Evolutionary conservation across 2,113 vertebrate genomes (phyloP).

Genomic region (Acanthisitta chloris): DNA sequence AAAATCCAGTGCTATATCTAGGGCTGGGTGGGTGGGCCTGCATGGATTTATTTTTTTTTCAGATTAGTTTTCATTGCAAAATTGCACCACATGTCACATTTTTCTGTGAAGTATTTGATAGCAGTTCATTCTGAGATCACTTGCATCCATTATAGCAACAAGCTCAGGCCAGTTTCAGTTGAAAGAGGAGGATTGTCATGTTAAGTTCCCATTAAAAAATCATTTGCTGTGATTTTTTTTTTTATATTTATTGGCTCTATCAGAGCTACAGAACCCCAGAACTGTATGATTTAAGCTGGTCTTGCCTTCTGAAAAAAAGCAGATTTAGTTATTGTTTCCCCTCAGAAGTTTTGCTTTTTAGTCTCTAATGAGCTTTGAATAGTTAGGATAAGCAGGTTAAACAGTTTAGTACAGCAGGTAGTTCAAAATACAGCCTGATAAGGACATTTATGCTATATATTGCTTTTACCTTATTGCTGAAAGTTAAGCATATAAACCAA

Average conservation of each 20-base stretch:
- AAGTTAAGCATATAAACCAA: conserved; percentile 14
- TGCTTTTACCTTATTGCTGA: conserved; percentile 8
- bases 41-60: background rate
- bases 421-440: background rate
- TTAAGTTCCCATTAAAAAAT: background rate
- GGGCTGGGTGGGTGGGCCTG: background rate
- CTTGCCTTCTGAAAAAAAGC: background rate
- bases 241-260: too few species aligned
- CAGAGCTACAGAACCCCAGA: background rate
- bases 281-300: background rate
- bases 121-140: background rate
- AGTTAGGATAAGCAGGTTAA: background rate
- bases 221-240: background rate
- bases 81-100: background rate
- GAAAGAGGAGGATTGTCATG: background rate
- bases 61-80: background rate
- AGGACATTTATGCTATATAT: background rate
- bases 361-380: background rate
- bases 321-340: background rate
- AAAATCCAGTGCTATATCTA: background rate
- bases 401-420: background rate
- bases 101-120: background rate
- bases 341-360: background rate
- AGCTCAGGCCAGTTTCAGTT: background rate
- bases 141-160: background rate